Conservation (phyloP, 2,797 vertebrate genomes). For the Phrynocephalus vlangalii region DNA sequence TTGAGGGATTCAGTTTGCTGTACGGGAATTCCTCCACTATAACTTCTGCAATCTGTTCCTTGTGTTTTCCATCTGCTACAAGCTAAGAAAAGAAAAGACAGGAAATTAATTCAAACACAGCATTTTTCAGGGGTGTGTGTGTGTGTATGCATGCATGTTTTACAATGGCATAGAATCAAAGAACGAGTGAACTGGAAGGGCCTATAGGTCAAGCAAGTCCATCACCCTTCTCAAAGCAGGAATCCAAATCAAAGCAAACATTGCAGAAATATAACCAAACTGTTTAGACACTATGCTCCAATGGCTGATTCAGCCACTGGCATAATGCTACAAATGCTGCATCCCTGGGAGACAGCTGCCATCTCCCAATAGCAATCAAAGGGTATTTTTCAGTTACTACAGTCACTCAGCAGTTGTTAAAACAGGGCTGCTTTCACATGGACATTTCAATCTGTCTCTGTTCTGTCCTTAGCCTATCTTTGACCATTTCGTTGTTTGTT, state of each 20-base stretch:
- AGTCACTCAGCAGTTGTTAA: not conserved
- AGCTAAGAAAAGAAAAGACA: slow-evolving; percentile 72
- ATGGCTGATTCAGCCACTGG: no score
- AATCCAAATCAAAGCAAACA: not conserved
- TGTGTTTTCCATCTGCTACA: slow-evolving; percentile 79
- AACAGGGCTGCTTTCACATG: not conserved
- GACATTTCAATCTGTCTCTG: no score
- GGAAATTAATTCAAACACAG: slow-evolving; percentile 10
- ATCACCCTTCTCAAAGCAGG: no score
- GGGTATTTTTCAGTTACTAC: not conserved
- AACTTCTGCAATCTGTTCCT: slow-evolving; percentile 71
- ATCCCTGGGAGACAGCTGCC: not conserved
- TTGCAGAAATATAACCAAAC: not conserved
- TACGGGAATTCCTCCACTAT: slow-evolving; percentile 72
- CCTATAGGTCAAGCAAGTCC: no score
- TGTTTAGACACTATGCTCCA: not conserved
- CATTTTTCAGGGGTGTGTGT: not conserved
- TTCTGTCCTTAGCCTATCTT: no score
- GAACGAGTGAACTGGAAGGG: no score
- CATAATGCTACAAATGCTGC: not conserved
- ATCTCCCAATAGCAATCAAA: not conserved
- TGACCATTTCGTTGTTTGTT: no score
- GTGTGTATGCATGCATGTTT: no score
- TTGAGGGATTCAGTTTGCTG: slow-evolving; percentile 81
- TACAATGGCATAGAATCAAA: no score